Conservation (phyloP, 2,888 invertebrate species). For the Xestia c-nigrum region DNA sequence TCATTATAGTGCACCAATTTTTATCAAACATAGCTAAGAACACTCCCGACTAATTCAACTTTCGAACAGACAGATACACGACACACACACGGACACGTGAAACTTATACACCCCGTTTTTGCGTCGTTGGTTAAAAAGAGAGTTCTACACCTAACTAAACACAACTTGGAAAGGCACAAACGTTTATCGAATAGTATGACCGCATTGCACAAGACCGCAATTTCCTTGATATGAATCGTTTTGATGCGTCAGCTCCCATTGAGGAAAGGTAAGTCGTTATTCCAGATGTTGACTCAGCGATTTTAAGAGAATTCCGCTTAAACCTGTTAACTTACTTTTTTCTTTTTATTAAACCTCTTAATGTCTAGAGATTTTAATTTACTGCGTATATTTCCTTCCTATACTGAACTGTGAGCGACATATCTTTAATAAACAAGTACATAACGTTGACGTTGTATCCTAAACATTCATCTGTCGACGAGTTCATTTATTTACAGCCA, state of each 20-base stretch:
- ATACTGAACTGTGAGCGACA: background rate
- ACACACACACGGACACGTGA: too few relatives aligned
- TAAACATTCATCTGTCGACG: conserved; percentile 8
- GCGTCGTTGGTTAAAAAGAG: background rate
- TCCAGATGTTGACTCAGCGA: background rate
- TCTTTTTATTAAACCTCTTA: background rate
- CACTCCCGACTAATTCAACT: too few relatives aligned
- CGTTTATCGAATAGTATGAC: background rate
- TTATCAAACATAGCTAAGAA: too few relatives aligned
- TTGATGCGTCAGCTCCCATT: conserved; percentile 27
- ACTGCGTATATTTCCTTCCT: conserved; percentile 6
- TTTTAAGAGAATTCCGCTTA: background rate
- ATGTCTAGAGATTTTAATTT: conserved; percentile 1
- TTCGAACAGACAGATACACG: too few relatives aligned
- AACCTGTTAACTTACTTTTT: background rate
- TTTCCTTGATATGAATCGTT: background rate
- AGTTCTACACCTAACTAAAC: background rate
- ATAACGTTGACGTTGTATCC: background rate
- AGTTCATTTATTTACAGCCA: conserved; percentile 38
- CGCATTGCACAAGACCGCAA: too few relatives aligned
- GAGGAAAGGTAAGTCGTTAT: background rate
- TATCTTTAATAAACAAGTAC: conserved; percentile 11
- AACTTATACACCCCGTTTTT: too few relatives aligned
- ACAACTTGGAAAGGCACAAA: background rate
- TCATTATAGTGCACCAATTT: too few relatives aligned